Evolutionary conservation across 2,888 invertebrate species (phyloP).

Genomic region (Unio pictorum): DNA sequence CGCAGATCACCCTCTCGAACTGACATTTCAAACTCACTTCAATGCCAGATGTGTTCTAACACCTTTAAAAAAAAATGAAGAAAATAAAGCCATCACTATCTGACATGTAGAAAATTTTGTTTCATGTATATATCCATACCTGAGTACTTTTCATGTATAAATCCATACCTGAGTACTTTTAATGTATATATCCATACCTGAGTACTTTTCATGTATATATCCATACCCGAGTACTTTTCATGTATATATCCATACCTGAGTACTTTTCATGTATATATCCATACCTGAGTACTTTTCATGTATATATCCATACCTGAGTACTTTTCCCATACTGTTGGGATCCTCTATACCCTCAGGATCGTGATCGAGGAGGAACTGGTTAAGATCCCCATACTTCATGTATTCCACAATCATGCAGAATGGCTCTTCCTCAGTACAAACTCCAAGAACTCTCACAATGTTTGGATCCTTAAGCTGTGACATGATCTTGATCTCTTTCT

Average conservation of each 20-base stretch:
- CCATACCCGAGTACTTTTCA: constrained; percentile 21
- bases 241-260: constrained; percentile 23
- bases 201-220: constrained; percentile 75
- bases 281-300: constrained; percentile 9
- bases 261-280: constrained; percentile 10
- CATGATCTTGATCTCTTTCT: constrained; percentile 87
- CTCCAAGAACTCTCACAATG: constrained; percentile 86
- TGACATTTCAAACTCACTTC: no score
- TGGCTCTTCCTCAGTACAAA: constrained; percentile 86
- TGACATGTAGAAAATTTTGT: no score
- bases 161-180: constrained; percentile 80
- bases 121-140: constrained; percentile 73
- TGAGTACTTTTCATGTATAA: constrained; percentile 76
- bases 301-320: constrained; percentile 78
- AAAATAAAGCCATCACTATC: no score
- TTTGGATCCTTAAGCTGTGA: constrained; percentile 88
- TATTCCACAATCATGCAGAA: constrained; percentile 92
- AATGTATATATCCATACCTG: constrained; percentile 74
- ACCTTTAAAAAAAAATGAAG: no score
- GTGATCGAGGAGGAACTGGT: constrained; percentile 83
- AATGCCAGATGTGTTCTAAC: no score
- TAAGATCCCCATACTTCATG: constrained; percentile 88
- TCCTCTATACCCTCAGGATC: constrained; percentile 79
- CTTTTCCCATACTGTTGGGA: constrained; percentile 72
- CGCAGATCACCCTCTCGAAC: no score